Evolutionary conservation across 23 tunicate genomes (phyloP).

Genomic region (Styela clava): DNA sequence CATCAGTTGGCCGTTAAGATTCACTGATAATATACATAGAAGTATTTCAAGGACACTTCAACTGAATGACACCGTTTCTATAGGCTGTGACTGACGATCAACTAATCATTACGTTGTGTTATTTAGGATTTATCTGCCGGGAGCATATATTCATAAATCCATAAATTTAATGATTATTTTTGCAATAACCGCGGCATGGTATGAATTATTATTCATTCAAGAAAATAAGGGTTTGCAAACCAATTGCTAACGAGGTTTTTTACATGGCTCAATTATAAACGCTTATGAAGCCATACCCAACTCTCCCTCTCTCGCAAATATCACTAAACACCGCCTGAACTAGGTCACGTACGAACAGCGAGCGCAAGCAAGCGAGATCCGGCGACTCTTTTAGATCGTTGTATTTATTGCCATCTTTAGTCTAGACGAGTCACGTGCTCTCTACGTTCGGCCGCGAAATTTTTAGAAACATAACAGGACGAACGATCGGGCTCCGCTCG

Average conservation of each 20-base stretch:
- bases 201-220: too few species aligned
- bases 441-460: not conserved
- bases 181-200: too few species aligned
- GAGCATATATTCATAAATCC: too few species aligned
- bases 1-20: not conserved
- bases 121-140: too few species aligned
- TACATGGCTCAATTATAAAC: too few species aligned
- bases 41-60: not conserved
- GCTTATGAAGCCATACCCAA: not conserved
- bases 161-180: too few species aligned
- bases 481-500: not conserved
- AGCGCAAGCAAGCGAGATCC: not conserved
- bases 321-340: not conserved
- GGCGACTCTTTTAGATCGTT: not conserved
- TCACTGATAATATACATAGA: not conserved
- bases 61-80: not conserved
- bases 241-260: too few species aligned
- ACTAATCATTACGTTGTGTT: too few species aligned
- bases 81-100: too few species aligned
- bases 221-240: too few species aligned
- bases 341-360: not conserved
- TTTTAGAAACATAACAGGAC: not conserved
- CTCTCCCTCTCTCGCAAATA: not conserved
- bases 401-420: conserved; percentile 33
- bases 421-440: conserved; percentile 40